These are phyloP conservation scores for Margaritifera margaritifera DNA, from an alignment of 2,888 invertebrate species.

Conservation along the genomic window DNA sequence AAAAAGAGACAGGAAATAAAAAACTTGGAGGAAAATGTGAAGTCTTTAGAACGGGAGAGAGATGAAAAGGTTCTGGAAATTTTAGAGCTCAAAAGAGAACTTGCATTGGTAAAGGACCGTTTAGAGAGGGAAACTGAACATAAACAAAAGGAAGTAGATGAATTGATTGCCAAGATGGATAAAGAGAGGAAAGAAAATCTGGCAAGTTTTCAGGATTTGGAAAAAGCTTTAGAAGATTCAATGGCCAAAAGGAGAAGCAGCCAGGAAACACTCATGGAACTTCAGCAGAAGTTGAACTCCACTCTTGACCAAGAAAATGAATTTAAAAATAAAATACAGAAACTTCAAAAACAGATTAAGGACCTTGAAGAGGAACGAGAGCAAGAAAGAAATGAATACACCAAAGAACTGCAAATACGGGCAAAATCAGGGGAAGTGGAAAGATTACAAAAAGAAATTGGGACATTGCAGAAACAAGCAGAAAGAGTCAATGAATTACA, in stretches of 20 bases:
- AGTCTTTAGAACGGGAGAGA: conserved; percentile 4
- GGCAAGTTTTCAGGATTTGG: conserved; percentile 33
- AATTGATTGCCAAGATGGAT: conserved; percentile 31
- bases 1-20: conserved; percentile 14
- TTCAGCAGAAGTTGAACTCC: too few relatives aligned
- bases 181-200: conserved; percentile 26
- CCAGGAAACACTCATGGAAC: too few relatives aligned
- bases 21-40: conserved; percentile 18
- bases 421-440: conserved; percentile 2
- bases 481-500: conserved; percentile 31
- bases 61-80: conserved; percentile 6
- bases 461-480: conserved; percentile 34
- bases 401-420: background rate
- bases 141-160: conserved; percentile 34
- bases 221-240: conserved; percentile 28
- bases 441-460: conserved; percentile 22
- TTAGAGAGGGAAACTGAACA: conserved; percentile 28
- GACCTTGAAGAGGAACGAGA: conserved; percentile 40
- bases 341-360: conserved; percentile 19
- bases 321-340: background rate
- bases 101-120: conserved; percentile 15
- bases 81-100: conserved; percentile 18
- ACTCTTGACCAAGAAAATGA: too few relatives aligned
- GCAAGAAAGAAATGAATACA: background rate
- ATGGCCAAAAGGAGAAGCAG: conserved; percentile 16